phyloP scores from a whole-genome alignment of 2,888 invertebrate species.

The Oxystoma pomonae region DNA sequence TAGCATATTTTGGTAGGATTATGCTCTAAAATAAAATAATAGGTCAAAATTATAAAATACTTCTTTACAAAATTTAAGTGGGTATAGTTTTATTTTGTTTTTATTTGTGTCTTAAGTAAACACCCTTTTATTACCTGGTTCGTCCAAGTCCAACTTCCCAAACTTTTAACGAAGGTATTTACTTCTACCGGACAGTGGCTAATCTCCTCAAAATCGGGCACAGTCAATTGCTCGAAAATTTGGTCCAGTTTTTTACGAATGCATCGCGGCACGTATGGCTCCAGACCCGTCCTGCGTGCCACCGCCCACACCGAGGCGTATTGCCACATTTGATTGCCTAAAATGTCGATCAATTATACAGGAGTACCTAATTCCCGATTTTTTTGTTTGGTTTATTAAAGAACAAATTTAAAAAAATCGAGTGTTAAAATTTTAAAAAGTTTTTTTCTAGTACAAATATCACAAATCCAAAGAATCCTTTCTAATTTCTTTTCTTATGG shows the following conservation, averaged over 20 bases:
- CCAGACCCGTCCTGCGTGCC: conserved; percentile 48
- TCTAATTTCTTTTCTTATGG: no score
- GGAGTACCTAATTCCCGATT: no score
- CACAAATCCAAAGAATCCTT: no score
- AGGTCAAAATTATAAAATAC: no score
- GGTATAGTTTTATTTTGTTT: no score
- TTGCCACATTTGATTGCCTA: conserved; percentile 52
- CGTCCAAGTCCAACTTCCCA: conserved; percentile 54
- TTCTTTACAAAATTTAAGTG: no score
- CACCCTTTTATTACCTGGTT: conserved; percentile 43
- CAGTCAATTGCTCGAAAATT: conserved; percentile 53
- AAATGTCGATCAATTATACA: no score
- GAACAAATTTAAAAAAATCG: no score
- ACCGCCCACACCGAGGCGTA: conserved; percentile 52
- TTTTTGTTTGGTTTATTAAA: no score
- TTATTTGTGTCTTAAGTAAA: no score
- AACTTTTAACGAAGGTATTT: conserved; percentile 49
- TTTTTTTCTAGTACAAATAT: no score
- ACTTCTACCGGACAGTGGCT: conserved; percentile 52
- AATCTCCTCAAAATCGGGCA: conserved; percentile 54
- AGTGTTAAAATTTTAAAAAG: no score
- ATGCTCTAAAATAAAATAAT: conserved; percentile 47
- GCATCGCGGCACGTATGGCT: conserved; percentile 50
- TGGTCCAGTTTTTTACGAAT: conserved; percentile 52
- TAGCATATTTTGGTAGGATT: conserved; percentile 52